phyloP scores from a whole-genome alignment of 2,797 vertebrate genomes.

The Antrozous pallidus region DNA sequence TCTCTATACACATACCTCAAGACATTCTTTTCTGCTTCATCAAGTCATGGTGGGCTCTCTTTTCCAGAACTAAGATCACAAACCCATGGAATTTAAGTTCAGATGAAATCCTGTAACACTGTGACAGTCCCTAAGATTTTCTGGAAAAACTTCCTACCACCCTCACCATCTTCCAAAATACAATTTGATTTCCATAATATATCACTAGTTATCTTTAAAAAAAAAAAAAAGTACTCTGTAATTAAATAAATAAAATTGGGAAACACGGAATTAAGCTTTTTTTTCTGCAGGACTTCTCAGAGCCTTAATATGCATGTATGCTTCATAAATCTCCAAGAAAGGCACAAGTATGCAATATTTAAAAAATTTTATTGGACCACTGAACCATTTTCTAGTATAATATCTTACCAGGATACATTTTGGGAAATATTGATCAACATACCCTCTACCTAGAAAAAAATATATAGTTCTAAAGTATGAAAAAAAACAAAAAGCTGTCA shows the following conservation, averaged over 20 bases:
- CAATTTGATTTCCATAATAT: background rate
- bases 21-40: background rate
- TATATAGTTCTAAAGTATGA: background rate
- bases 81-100: background rate
- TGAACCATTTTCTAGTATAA: background rate
- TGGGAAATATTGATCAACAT: conserved; percentile 1
- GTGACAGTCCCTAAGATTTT: background rate
- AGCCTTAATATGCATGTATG: background rate
- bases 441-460: conserved; percentile 17
- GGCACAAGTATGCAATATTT: background rate
- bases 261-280: background rate
- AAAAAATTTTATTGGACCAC: background rate
- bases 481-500: background rate
- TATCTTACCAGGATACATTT: background rate
- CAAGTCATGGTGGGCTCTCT: background rate
- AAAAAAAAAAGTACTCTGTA: background rate
- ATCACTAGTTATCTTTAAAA: background rate
- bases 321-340: background rate
- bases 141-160: background rate
- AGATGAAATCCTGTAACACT: conserved; percentile 3
- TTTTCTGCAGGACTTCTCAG: background rate
- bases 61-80: background rate
- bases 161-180: background rate
- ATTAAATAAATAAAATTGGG: conserved; percentile 22
- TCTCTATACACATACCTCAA: background rate